phyloP scores from a whole-genome alignment of 1,140 invertebrate species.

The Ceratosolen solmsi region DNA sequence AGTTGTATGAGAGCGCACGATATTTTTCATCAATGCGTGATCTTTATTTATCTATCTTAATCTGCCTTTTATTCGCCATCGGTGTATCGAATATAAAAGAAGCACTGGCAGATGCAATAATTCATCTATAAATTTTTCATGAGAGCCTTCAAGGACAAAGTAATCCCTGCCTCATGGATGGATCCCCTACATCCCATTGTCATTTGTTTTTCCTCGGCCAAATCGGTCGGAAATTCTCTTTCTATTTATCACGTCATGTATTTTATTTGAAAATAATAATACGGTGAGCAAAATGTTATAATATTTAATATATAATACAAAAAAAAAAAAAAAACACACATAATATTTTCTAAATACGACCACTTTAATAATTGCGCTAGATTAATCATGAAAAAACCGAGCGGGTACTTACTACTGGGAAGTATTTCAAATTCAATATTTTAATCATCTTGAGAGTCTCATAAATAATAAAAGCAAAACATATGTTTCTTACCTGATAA shows the following conservation, averaged over 20 bases:
- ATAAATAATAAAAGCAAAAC: too few species aligned
- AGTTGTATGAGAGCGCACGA: neutral
- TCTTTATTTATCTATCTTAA: too few species aligned
- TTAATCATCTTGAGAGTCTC: too few species aligned
- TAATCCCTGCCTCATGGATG: slow-evolving; percentile 23
- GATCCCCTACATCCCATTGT: slow-evolving; percentile 31
- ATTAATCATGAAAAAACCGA: slow-evolving; percentile 33
- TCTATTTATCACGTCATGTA: neutral
- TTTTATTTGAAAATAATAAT: too few species aligned
- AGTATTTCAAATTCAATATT: neutral
- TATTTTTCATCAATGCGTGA: neutral
- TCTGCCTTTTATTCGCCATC: neutral
- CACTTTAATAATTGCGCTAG: slow-evolving; percentile 33
- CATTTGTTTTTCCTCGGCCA: neutral
- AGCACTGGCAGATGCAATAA: slow-evolving; percentile 40
- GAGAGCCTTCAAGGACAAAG: slow-evolving; percentile 7
- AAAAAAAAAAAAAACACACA: neutral
- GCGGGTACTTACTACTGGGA: neutral
- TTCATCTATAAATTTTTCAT: slow-evolving; percentile 13
- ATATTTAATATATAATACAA: too few species aligned
- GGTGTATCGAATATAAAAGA: slow-evolving; percentile 4
- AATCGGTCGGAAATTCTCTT: slow-evolving; percentile 36
- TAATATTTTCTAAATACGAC: slow-evolving; percentile 3
- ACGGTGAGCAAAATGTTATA: too few species aligned
- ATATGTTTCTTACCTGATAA: too few species aligned